phyloP scores from a whole-genome alignment of 2,113 vertebrate species.

The Puffinus mauretanicus region DNA sequence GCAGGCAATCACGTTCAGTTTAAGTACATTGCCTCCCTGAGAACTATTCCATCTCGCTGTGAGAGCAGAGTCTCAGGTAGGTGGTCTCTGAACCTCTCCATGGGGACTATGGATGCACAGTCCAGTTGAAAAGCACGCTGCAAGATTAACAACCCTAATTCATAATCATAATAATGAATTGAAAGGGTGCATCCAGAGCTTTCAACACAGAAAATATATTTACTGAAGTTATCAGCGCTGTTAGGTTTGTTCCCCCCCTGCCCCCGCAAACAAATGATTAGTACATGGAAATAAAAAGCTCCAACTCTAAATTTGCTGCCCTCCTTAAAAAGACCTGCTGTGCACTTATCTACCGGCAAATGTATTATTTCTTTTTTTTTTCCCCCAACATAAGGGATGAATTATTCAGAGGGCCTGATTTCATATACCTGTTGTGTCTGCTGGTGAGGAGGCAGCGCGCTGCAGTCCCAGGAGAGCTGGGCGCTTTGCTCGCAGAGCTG shows the following conservation, averaged over 20 bases:
- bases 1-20: not conserved
- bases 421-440: conserved; percentile 55
- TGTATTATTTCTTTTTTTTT: conserved; percentile 45
- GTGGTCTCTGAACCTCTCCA: not conserved
- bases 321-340: conserved; percentile 30
- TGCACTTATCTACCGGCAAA: conserved; percentile 44
- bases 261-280: not conserved
- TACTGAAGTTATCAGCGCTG: not conserved
- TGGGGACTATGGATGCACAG: not conserved
- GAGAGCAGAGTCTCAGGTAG: not conserved
- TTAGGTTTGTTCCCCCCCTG: not conserved
- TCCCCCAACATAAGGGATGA: not conserved
- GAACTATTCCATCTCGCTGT: not conserved
- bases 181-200: not conserved
- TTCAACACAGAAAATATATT: not conserved
- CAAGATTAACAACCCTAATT: not conserved
- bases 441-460: conserved; percentile 35
- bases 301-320: not conserved
- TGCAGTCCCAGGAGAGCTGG: not conserved
- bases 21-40: not conserved
- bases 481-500: not conserved
- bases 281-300: not conserved
- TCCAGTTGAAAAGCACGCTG: not conserved
- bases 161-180: not conserved
- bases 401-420: conserved; percentile 67